Base-by-base conservation (phyloP, 2,888 invertebrate species). In the Drosophila barbarae region DNA sequence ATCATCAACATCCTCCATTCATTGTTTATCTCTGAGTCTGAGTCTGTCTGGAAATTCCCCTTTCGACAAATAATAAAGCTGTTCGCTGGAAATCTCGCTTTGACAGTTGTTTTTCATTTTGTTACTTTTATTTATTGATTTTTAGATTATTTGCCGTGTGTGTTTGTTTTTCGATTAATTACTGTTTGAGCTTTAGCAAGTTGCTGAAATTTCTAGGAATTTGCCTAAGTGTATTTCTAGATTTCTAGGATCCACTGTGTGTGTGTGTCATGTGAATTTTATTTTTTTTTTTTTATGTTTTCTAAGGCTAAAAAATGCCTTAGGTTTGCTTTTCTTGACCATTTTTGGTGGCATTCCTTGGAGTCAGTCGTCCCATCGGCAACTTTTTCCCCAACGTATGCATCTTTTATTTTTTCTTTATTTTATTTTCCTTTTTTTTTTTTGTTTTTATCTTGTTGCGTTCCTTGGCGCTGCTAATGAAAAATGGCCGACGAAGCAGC, bases 401-500 rank as follows among this genome's bases (percentile, higher is more conserved):
- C 49, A 34, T 26, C 36, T 36, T 21, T 23, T 46, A 18, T 39
- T 39, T 38, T 34, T 6, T 4, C 30, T 18, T 35, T 26, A 26
- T 51, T 41, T 36, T 32, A 18, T 66, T 23, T 41, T 13, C 28
- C 35, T 50, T 12, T 28, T 8, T 18, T 6, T 15, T 18, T 12
- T 21, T 38, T 32, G 21, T 21, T 34, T 34, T 10, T 8, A 26
- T 36, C 12, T 30, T 32, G 28, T 13, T 56, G 15, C 44, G 26
- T 28, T 42, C 60, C 36, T 44, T 44, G 42, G 36, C 52, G 15
- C 21, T 64, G 26, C 52, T 47, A 18, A 32, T 44, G 35, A 61
- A 68, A 70, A 69, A 69, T 69, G 71, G 69, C 64, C 41, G 64
- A 39, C 47, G 41, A 36, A 28, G 46, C 65, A 35, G 51, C 67